phyloP scores from a whole-genome alignment of 2,797 vertebrate genomes.

The Spondyliosoma cantharus region DNA sequence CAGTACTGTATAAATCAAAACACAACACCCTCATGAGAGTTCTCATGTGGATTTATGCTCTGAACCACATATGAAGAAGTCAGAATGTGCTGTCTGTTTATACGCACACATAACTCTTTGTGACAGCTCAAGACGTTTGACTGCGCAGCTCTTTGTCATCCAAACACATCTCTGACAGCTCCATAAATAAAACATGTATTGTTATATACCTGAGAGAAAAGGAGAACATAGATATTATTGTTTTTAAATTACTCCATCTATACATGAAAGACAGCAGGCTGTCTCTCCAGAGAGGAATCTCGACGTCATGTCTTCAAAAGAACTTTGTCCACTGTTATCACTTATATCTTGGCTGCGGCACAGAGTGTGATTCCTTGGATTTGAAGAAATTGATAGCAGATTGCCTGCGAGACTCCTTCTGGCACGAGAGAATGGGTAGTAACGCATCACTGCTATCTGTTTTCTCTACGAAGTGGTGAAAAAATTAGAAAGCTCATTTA shows the following conservation, averaged over 20 bases:
- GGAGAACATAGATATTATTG: slow-evolving; percentile 68
- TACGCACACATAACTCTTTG: slow-evolving; percentile 8
- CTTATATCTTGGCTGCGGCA: slow-evolving; percentile 91
- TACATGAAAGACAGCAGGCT: slow-evolving; percentile 74
- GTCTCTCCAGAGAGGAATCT: slow-evolving; percentile 85
- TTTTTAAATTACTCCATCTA: slow-evolving; percentile 54
- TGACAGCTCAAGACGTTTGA: slow-evolving; percentile 5
- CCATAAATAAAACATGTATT: slow-evolving; percentile 80
- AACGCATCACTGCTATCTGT: slow-evolving; percentile 85
- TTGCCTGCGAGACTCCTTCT: slow-evolving; percentile 82
- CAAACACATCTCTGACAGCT: slow-evolving; percentile 18
- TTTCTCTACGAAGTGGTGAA: slow-evolving; percentile 82
- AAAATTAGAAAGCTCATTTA: slow-evolving; percentile 86
- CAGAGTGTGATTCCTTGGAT: slow-evolving; percentile 86
- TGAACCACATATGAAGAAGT: background rate
- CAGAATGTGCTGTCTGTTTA: slow-evolving; percentile 2
- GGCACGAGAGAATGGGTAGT: slow-evolving; percentile 83
- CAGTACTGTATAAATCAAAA: background rate
- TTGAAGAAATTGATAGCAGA: slow-evolving; percentile 93
- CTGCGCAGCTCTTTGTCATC: slow-evolving; percentile 15
- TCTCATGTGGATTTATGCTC: background rate
- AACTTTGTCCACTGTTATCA: slow-evolving; percentile 87
- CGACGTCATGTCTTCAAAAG: slow-evolving; percentile 89
- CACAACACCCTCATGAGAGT: background rate
- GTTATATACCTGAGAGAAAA: slow-evolving; percentile 69